Percentiles rank a stretch among this genome's conserved stretches.
phyloP scores from a whole-genome alignment of 2,797 vertebrate genomes.

The Tragelaphus oryx region DNA sequence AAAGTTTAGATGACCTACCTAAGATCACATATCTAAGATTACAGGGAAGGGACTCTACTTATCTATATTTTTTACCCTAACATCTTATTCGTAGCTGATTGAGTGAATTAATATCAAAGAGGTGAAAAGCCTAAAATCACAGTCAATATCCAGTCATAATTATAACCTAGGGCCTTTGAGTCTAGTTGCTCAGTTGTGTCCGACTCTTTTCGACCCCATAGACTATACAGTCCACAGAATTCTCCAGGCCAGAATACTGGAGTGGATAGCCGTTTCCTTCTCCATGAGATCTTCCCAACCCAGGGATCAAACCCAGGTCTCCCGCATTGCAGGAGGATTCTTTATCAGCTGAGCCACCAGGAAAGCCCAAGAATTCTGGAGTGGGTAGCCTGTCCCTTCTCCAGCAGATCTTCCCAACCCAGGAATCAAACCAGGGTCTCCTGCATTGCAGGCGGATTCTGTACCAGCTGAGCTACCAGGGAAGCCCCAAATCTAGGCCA shows the following conservation, averaged over 20 bases:
- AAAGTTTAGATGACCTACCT: neutral
- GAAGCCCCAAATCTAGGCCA: neutral
- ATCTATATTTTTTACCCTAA: neutral
- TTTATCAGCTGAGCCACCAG: neutral
- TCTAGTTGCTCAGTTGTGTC: neutral
- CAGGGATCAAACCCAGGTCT: neutral
- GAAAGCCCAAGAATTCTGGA: neutral
- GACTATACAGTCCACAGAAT: neutral
- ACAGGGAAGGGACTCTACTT: neutral
- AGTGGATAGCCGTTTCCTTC: neutral
- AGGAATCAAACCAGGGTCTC: neutral
- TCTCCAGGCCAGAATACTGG: neutral
- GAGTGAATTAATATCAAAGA: neutral
- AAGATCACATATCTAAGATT: conserved; percentile 18
- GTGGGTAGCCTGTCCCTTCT: neutral
- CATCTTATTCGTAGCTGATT: neutral
- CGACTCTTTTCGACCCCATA: rapidly evolving
- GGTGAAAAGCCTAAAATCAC: neutral
- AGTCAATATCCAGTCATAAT: neutral
- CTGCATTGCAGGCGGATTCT: neutral
- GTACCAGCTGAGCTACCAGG: neutral
- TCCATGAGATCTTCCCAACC: neutral
- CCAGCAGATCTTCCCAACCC: neutral
- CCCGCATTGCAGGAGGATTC: neutral
- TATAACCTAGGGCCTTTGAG: neutral